A percentile compares a stretch with the other conserved stretches of the same genome.
These are phyloP conservation scores for Psilopogon haemacephalus DNA, from an alignment of 2,113 vertebrate genomes.

Conservation along the genomic window DNA sequence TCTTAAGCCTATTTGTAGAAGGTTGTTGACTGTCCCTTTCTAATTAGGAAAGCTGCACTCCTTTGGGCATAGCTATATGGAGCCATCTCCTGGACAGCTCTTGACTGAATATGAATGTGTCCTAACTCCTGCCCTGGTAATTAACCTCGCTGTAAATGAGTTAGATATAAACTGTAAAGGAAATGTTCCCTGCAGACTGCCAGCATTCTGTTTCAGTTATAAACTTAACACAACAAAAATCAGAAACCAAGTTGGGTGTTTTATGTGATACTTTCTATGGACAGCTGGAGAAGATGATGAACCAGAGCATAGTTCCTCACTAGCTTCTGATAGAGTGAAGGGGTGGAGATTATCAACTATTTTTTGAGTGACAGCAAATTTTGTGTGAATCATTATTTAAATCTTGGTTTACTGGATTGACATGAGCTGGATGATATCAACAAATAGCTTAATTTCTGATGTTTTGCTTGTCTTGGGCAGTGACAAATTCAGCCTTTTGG, in stretches of 20 bases:
- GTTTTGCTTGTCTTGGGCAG: not conserved
- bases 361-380: not conserved
- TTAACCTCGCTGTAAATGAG: not conserved
- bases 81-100: constrained; percentile 56
- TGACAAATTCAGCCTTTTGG: not conserved
- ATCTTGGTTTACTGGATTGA: not conserved
- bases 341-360: not conserved
- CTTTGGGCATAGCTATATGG: constrained; percentile 26
- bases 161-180: not conserved
- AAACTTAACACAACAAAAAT: not conserved
- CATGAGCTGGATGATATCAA: not conserved
- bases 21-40: not conserved
- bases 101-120: not conserved
- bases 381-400: not conserved
- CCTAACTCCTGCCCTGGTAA: not conserved
- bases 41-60: not conserved
- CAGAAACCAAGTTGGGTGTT: not conserved
- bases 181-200: not conserved
- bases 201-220: not conserved
- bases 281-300: not conserved
- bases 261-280: not conserved
- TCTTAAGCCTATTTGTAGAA: not conserved
- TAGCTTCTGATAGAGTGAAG: not conserved
- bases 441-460: not conserved
- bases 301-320: accelerated